Base-by-base conservation (phyloP, 2,113 vertebrate species). In the Electrona antarctica region DNA sequence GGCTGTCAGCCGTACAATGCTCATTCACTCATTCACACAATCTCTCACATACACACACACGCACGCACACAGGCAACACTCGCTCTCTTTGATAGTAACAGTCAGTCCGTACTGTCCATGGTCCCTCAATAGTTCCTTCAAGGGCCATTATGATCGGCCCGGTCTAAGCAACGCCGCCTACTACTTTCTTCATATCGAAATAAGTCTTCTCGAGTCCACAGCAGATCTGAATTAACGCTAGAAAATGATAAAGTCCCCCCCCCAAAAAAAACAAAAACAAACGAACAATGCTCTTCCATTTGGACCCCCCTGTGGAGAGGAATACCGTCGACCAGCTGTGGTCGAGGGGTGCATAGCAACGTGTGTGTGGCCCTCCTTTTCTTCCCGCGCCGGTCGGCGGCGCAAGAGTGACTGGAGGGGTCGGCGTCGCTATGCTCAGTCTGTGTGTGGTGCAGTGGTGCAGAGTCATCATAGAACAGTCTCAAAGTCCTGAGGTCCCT, bases 221-320 rank as follows among this genome's bases (percentile, higher is more conserved):
- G 94, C 94, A 95, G 94, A 95, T 95, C 88, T 85, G 87, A 86
- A 92, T 86, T 92, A 87, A 92, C 86, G 88, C 89, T 92, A 87
- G 73, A 89, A 87, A 82, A 80, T 67, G 33, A 41, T 41, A 41
- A 41, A 41, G 33, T 41, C 33, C 33, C 33, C 67, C 33, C 33
- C 33, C 33, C 67, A 7, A 69, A 60, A 76, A 45, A 64, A 76
- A 73, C 67, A 64, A 51, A 21, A 81, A 88, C 77, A 85, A 64
- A 65, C 33, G 5, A 41, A 41, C 33, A 6, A 41, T 41, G 33
- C 77, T 85, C 88, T 91, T 92, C 92, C 89, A 86, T 88, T 93
- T 91, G 89, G 87, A 93, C 85, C 92, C 90, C 91, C 88, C 83
- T 87, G 84, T 76, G 78, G 76, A 91, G 89, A 92, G 71, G 81